Conservation (phyloP, 2,113 vertebrate genomes). For the Uropsilus gracilis region DNA sequence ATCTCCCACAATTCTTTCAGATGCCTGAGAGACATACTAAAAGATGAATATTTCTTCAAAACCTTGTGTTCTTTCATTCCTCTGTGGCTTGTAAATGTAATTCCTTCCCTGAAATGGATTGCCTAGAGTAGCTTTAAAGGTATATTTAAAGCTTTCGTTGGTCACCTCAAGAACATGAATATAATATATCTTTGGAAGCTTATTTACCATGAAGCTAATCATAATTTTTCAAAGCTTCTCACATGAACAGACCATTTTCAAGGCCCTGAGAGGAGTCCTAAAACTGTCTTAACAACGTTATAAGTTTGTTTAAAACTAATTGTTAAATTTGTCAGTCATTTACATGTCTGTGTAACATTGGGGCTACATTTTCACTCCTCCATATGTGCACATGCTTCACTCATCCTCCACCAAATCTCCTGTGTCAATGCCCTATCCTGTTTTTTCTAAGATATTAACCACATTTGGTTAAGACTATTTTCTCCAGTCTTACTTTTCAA, state of each 20-base stretch:
- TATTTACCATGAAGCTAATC: constrained; percentile 21
- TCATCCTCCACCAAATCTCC: neutral
- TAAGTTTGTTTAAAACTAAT: neutral
- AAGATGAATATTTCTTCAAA: neutral
- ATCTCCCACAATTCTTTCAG: neutral
- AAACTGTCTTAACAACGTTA: neutral
- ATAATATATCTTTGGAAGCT: neutral
- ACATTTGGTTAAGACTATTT: neutral
- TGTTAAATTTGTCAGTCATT: too few species aligned
- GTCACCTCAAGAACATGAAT: neutral
- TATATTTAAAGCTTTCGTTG: neutral
- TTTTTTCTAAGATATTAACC: neutral
- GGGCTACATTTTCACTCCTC: too few species aligned
- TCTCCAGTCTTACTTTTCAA: neutral
- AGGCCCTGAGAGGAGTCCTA: neutral
- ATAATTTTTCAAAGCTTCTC: constrained; percentile 38
- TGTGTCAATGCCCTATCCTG: too few species aligned
- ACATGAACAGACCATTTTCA: neutral
- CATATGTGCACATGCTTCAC: neutral
- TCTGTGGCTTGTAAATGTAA: neutral
- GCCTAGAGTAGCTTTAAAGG: constrained; percentile 42
- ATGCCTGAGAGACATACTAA: neutral
- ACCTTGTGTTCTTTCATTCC: neutral
- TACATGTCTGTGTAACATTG: too few species aligned
- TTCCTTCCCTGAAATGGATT: neutral